These are phyloP conservation scores for Tragelaphus eurycerus DNA, from an alignment of 2,797 vertebrate species.

Conservation along the genomic window DNA sequence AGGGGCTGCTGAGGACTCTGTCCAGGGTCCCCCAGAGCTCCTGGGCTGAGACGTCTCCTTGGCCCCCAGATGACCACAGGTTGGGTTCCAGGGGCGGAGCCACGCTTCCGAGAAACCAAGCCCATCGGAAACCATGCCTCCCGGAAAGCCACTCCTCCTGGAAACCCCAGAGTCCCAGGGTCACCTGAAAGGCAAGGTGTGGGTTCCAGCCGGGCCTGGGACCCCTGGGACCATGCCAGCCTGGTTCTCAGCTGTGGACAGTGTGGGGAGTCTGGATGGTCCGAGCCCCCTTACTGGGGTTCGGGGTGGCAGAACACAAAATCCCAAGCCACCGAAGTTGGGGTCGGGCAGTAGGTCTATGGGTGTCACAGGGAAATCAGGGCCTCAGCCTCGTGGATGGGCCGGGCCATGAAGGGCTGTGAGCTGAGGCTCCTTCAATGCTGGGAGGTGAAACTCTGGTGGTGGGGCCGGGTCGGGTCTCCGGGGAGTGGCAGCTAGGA, in stretches of 20 bases:
- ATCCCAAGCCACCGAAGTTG: not conserved
- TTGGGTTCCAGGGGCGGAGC: not conserved
- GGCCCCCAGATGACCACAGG: not conserved
- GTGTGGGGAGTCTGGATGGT: not conserved
- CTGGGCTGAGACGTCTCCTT: not conserved
- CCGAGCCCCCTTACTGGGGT: not conserved
- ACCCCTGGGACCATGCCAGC: not conserved
- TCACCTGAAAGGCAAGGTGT: rapidly evolving
- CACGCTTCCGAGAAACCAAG: rapidly evolving
- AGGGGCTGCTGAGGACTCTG: not conserved
- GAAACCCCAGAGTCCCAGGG: not conserved
- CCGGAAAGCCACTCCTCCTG: not conserved
- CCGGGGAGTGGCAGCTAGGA: rapidly evolving
- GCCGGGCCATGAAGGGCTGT: not conserved
- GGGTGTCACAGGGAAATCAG: not conserved
- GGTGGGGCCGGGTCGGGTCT: rapidly evolving
- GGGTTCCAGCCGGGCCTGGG: not conserved
- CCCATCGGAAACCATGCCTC: not conserved
- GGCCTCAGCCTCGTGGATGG: rapidly evolving
- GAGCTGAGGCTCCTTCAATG: not conserved
- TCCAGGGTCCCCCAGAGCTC: rapidly evolving
- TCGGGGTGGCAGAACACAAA: not conserved
- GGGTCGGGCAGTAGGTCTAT: not conserved
- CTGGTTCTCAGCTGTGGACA: not conserved
- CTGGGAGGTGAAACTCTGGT: not conserved